Evolutionary conservation across 2,113 vertebrate genomes (phyloP), one percentile per base, ranked within the genome.

Genomic region (Polyodon spathula): DNA sequence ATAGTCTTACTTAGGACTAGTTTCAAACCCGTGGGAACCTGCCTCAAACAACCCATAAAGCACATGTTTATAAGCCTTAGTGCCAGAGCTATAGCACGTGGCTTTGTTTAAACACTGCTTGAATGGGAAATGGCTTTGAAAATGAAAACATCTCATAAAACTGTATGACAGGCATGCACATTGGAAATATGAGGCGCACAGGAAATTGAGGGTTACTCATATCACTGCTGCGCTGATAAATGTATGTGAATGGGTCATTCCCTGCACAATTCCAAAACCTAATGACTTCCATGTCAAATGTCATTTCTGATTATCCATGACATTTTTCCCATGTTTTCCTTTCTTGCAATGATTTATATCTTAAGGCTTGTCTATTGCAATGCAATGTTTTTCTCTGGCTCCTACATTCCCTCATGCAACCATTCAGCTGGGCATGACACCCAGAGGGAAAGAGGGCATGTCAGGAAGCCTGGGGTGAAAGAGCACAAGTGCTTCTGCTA

Each of bases 1-100:
- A 11, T 11, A 6, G 1, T 11, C 6, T 50, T 5, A 50, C 48
- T 50, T 50, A 11, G 48, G 48, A 50, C 12, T n/a, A 14, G 10
- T 50, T 50, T 10, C 48, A 50, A 50, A 50, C 12, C 48, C 48
- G 48, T 50, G 48, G 48, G 48, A 50, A 50, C 48, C 48, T 12
- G 48, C 1, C 48, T 50, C 5, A 6, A 50, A 6, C 12, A 50
- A n/a, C 14, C 48, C 48, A 50, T 50, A 50, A 50, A 50, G 12
- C 14, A 50, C 12, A 50, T 50, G 6, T 50, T 6, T 50, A 50
- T 50, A 50, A 50, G 48, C 48, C 48, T 50, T n/a, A n/a, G n/a
- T n/a, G n/a, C n/a, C n/a, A n/a, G n/a, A n/a, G n/a, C n/a, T n/a
- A n/a, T n/a, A n/a, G n/a, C n/a, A n/a, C n/a, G n/a, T n/a, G n/a